Percentiles rank a stretch among this genome's conserved stretches.
phyloP scores from a whole-genome alignment of 2,113 vertebrate genomes.

The Neofelis nebulosa region DNA sequence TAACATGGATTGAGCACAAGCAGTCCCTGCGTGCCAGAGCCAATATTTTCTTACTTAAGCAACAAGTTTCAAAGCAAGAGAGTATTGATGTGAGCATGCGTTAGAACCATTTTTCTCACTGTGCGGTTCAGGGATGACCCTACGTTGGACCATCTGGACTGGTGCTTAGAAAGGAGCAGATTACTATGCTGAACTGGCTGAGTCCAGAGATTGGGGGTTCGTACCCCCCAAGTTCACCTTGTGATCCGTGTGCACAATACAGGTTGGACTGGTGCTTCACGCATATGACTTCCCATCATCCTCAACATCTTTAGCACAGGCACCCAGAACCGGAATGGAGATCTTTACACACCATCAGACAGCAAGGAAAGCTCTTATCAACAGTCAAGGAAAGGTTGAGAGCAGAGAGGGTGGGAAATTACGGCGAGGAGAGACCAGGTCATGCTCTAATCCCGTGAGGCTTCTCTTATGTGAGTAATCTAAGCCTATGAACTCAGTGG shows the following conservation, averaged over 20 bases:
- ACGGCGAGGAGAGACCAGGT: not conserved
- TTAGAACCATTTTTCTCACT: not conserved
- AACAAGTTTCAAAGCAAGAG: slow-evolving; percentile 3
- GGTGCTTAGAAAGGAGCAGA: not conserved
- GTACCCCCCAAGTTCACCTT: not conserved
- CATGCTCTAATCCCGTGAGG: not conserved
- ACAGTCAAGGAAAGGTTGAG: not conserved
- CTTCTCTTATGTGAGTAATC: not conserved
- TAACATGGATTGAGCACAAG: not conserved
- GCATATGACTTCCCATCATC: not conserved
- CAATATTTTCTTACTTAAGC: not conserved
- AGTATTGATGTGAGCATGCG: not conserved
- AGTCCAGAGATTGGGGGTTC: not conserved
- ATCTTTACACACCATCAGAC: not conserved
- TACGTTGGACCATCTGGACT: not conserved
- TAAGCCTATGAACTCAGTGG: not conserved
- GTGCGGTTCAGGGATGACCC: not conserved
- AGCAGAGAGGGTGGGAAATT: slow-evolving; percentile 21
- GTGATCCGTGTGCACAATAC: not conserved
- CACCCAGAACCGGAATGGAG: slow-evolving; percentile 52
- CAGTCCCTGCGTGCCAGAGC: not conserved
- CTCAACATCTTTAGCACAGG: not conserved
- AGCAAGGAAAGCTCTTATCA: not conserved
- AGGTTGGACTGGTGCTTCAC: not conserved
- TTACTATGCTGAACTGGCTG: not conserved